A percentile compares a stretch with the other conserved stretches of the same genome.
Evolutionary conservation across 2,888 invertebrate genomes (phyloP).

Genomic region (Apantesis nais): DNA sequence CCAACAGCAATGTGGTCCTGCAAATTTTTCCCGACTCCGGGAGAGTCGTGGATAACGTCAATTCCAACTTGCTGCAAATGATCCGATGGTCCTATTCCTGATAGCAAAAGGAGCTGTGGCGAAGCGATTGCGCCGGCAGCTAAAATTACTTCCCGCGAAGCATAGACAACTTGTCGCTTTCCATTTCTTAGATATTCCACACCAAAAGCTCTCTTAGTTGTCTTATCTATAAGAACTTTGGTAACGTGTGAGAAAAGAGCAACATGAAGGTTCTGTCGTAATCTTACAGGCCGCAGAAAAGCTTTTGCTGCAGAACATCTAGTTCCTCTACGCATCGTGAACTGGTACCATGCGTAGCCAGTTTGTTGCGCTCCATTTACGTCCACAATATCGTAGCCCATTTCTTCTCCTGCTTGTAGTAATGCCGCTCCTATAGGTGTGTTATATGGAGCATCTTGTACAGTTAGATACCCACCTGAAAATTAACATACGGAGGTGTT

Average conservation of each 20-base stretch:
- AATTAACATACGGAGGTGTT: constrained; percentile 18
- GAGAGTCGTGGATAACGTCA: constrained; percentile 90
- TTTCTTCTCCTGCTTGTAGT: constrained; percentile 95
- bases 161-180: constrained; percentile 86
- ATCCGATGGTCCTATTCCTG: constrained; percentile 92
- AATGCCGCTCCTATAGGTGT: constrained; percentile 94
- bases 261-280: constrained; percentile 92
- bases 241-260: constrained; percentile 93
- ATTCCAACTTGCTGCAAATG: constrained; percentile 90
- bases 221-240: constrained; percentile 89
- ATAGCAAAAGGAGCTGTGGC: constrained; percentile 96
- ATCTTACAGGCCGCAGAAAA: constrained; percentile 91
- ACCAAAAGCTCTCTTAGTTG: constrained; percentile 90
- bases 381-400: constrained; percentile 95
- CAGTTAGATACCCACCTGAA: constrained; percentile 90
- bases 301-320: constrained; percentile 95
- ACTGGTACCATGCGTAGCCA: constrained; percentile 94
- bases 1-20: constrained; percentile 96
- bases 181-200: constrained; percentile 92
- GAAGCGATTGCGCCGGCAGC: constrained; percentile 96
- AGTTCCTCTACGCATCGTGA: constrained; percentile 94
- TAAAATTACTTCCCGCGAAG: constrained; percentile 92
- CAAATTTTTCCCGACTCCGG: constrained; percentile 94
- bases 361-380: constrained; percentile 95
- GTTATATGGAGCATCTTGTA: constrained; percentile 91